Evolutionary conservation across 1,140 invertebrate genomes (phyloP).

Genomic region (Galleria mellonella): DNA sequence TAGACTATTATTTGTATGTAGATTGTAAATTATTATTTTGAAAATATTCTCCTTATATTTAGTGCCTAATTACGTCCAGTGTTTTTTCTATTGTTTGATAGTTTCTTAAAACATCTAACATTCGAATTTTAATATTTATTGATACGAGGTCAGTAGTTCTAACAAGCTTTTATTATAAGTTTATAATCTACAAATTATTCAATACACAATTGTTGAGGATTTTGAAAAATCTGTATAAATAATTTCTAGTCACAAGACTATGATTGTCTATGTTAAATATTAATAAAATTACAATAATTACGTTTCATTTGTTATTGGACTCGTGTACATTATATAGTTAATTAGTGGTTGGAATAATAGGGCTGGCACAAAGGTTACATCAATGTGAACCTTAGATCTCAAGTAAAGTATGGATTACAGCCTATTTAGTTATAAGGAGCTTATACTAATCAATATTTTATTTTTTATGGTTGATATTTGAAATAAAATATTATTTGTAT

Average conservation of each 20-base stretch:
- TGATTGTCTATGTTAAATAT: slow-evolving; percentile 54
- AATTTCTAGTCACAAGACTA: slow-evolving; percentile 68
- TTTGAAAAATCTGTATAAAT: slow-evolving; percentile 50
- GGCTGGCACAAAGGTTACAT: slow-evolving; percentile 8
- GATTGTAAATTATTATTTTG: slow-evolving; percentile 64
- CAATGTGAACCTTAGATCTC: too few relatives aligned
- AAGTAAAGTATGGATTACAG: too few relatives aligned
- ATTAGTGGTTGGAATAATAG: slow-evolving; percentile 4
- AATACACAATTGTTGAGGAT: slow-evolving; percentile 41
- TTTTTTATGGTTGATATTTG: too few relatives aligned
- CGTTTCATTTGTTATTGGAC: slow-evolving; percentile 14
- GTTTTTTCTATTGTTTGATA: slow-evolving; percentile 57
- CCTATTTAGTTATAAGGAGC: too few relatives aligned
- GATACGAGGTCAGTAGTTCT: slow-evolving; percentile 65
- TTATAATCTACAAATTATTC: slow-evolving; percentile 33
- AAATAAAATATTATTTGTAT: too few relatives aligned
- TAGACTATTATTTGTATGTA: slow-evolving; percentile 64
- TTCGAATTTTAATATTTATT: slow-evolving; percentile 67
- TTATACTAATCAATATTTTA: too few relatives aligned
- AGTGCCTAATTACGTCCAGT: slow-evolving; percentile 65
- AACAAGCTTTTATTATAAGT: slow-evolving; percentile 38
- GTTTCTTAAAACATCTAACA: slow-evolving; percentile 48
- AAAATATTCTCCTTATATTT: slow-evolving; percentile 57
- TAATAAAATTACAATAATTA: slow-evolving; percentile 20
- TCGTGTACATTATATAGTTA: slow-evolving; percentile 9